Conservation (phyloP, 2,113 vertebrate species). For the Zosterops borbonicus region DNA sequence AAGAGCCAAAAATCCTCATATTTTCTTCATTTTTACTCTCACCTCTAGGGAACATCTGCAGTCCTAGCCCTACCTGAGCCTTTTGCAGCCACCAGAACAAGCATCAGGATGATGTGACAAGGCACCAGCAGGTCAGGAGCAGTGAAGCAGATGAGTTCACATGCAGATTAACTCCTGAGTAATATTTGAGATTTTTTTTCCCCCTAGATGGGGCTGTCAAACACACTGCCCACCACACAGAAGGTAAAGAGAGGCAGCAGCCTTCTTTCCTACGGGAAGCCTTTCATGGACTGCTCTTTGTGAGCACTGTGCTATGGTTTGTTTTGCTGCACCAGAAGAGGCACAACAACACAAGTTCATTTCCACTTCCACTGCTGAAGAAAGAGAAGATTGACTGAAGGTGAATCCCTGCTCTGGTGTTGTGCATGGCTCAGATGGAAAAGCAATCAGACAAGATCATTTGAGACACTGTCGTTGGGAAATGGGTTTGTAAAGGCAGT, state of each 20-base stretch:
- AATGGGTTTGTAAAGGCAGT: not conserved
- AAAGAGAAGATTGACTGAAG: not conserved
- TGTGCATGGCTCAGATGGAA: not conserved
- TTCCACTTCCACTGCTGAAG: not conserved
- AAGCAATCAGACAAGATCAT: not conserved
- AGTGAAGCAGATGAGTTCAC: not conserved
- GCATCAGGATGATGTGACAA: not conserved
- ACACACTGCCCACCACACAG: not conserved
- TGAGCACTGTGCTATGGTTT: not conserved
- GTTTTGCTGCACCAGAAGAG: not conserved
- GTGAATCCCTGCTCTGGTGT: not conserved
- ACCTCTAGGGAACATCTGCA: not conserved
- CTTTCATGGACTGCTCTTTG: not conserved
- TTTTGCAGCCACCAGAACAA: not conserved
- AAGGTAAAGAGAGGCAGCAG: not conserved
- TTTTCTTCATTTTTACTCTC: not conserved
- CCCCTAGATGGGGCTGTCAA: not conserved
- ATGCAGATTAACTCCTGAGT: not conserved
- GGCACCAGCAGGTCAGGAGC: not conserved
- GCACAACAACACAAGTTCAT: not conserved
- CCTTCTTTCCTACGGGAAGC: not conserved
- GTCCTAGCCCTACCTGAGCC: not conserved
- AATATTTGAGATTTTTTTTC: not conserved
- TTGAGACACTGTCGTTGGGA: not conserved
- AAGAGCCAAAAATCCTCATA: not conserved